These are phyloP conservation scores for Danaus chrysippus DNA, from an alignment of 2,888 invertebrate species.

Conservation along the genomic window DNA sequence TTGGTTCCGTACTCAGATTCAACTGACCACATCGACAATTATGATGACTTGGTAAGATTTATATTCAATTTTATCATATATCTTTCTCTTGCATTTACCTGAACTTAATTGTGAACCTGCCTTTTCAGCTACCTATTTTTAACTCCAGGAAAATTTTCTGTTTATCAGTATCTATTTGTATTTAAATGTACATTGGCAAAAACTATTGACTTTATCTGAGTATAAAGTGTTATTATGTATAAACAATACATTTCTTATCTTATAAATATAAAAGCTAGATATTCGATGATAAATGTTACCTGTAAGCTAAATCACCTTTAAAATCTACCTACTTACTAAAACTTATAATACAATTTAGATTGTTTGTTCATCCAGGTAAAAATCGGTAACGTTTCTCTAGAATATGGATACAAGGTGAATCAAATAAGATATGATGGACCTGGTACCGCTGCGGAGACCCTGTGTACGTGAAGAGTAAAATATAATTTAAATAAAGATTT, in stretches of 20 bases:
- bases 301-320: not conserved
- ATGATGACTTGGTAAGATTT: slow-evolving; percentile 63
- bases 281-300: no score
- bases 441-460: slow-evolving; percentile 73
- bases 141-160: not conserved
- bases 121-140: not conserved
- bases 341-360: not conserved
- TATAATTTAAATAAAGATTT: not conserved
- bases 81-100: not conserved
- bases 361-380: slow-evolving; percentile 44
- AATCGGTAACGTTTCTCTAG: slow-evolving; percentile 59
- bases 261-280: no score
- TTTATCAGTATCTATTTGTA: no score
- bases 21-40: slow-evolving; percentile 65
- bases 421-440: slow-evolving; percentile 60
- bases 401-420: slow-evolving; percentile 58
- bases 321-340: slow-evolving; percentile 9
- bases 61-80: not conserved
- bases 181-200: no score
- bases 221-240: no score
- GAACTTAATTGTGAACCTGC: not conserved
- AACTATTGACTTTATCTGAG: no score
- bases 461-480: slow-evolving; percentile 60
- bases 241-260: no score
- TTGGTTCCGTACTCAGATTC: slow-evolving; percentile 84